A percentile compares a stretch with the other conserved stretches of the same genome.
Conservation (phyloP, 2,113 vertebrate species). For the Toxotes chatareus region DNA sequence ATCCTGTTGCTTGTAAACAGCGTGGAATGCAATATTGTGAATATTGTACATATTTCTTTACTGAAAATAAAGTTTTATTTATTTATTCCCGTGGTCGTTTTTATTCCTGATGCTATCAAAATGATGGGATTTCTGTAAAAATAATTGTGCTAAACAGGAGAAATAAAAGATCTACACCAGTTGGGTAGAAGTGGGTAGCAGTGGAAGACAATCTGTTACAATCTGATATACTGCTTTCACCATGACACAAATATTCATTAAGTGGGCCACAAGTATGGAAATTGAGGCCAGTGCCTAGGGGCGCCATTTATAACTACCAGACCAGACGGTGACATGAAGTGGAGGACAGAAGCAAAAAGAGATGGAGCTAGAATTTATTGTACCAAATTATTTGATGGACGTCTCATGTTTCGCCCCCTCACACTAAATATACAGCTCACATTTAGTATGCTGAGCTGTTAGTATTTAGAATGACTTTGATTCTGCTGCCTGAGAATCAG, state of each 20-base stretch:
- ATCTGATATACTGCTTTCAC: background rate
- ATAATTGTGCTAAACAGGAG: background rate
- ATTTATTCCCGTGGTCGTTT: slow-evolving; percentile 54
- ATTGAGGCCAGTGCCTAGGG: slow-evolving; percentile 39
- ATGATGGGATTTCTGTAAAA: background rate
- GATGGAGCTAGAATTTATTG: background rate
- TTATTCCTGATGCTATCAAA: background rate
- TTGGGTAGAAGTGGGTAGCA: too few relatives aligned
- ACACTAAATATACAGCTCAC: too few relatives aligned
- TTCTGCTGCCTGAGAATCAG: too few relatives aligned
- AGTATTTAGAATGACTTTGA: too few relatives aligned
- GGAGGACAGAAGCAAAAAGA: background rate
- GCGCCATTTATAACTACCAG: background rate
- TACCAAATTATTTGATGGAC: background rate
- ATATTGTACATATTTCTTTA: slow-evolving; percentile 72
- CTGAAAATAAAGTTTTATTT: slow-evolving; percentile 81
- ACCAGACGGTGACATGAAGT: background rate
- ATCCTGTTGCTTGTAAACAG: slow-evolving; percentile 5
- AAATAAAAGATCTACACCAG: background rate
- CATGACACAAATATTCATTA: slow-evolving; percentile 29
- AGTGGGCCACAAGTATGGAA: slow-evolving; percentile 44
- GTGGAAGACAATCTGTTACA: background rate
- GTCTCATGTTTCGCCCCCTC: background rate
- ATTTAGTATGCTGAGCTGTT: too few relatives aligned
- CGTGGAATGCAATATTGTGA: slow-evolving; percentile 53